Evolutionary conservation across 2,797 vertebrate species (phyloP).

Genomic region (Holocentrus rufus): DNA sequence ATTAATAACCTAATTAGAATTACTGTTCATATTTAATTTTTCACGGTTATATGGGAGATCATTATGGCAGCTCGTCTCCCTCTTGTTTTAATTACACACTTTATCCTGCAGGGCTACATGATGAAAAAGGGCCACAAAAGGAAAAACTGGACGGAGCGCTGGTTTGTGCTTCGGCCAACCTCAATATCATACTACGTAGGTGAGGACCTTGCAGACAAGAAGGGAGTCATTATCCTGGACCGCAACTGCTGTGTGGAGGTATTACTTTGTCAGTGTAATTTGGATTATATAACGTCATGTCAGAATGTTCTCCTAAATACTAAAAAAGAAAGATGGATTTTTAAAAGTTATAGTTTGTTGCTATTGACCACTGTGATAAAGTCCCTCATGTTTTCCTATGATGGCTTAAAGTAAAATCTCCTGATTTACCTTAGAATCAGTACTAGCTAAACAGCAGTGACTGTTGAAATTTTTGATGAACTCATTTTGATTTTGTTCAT

Average conservation of each 20-base stretch:
- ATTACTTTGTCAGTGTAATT: constrained; percentile 40
- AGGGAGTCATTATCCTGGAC: constrained; percentile 89
- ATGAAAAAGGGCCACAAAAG: constrained; percentile 94
- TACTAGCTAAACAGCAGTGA: background rate
- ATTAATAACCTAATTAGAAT: too few relatives aligned
- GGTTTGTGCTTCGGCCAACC: constrained; percentile 92
- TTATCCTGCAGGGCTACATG: constrained; percentile 88
- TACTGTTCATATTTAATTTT: too few relatives aligned
- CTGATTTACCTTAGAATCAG: background rate
- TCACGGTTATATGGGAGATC: too few relatives aligned
- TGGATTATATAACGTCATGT: too few relatives aligned
- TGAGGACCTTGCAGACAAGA: constrained; percentile 93
- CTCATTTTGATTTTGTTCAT: background rate
- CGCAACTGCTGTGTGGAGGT: constrained; percentile 93
- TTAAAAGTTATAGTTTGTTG: too few relatives aligned
- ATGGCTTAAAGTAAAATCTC: too few relatives aligned
- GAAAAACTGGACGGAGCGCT: constrained; percentile 98
- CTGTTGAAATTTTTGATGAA: background rate
- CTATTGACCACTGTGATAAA: background rate
- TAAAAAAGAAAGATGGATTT: too few relatives aligned
- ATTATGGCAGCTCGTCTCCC: too few relatives aligned
- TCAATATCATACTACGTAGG: constrained; percentile 89
- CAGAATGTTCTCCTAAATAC: too few relatives aligned
- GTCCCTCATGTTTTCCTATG: too few relatives aligned
- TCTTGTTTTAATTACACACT: background rate